Base-by-base conservation (phyloP, 2,113 vertebrate genomes). In the Suricata suricatta region DNA sequence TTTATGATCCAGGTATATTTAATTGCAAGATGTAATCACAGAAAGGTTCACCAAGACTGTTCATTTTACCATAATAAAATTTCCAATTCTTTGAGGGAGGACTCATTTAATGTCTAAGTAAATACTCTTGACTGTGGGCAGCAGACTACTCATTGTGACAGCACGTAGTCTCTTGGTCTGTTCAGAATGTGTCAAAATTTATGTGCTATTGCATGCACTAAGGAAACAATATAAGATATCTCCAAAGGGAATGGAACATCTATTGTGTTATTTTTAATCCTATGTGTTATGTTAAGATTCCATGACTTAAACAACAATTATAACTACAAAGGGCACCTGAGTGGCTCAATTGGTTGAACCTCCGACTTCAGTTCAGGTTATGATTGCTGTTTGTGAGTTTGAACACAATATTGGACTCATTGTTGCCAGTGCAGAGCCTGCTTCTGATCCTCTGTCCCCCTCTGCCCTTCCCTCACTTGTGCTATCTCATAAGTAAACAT, bases 31-130 rank as follows among this genome's bases (percentile, higher is more conserved):
- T 82, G 21, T 64, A 93, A 74, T 79, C 64, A 90, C 27, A 94
- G 84, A 68, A 77, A 95, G 82, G 52, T 38, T 88, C 71, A 93
- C 23, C 14, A 94, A 94, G 57, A 23, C 47, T 88, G 2, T 93
- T 97, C 83, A 64, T 97, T 97, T 96, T 83, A 95, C 77, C 94
- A 1, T 84, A 83, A 76, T 94, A 98, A 87, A 97, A 97, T 94
- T 94, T 96, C 38, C 7, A 27, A 64, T 96, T 95, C 76, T 94
- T 57, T 96, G 54, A 94, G 50, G n/a, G 44, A 91, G 19, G 41
- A 93, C 68, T 92, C 35, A 87, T 94, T 66, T 93, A 96, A 81
- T 94, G 63, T 92, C 92, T 97, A 74, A 97, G 76, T 96, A 96
- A 96, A 94, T 81, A 89, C 15, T 88, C 9, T 74, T 74, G 95